These are phyloP conservation scores for Onthophagus sagittarius DNA, from an alignment of 2,888 invertebrate species.

Conservation along the genomic window DNA sequence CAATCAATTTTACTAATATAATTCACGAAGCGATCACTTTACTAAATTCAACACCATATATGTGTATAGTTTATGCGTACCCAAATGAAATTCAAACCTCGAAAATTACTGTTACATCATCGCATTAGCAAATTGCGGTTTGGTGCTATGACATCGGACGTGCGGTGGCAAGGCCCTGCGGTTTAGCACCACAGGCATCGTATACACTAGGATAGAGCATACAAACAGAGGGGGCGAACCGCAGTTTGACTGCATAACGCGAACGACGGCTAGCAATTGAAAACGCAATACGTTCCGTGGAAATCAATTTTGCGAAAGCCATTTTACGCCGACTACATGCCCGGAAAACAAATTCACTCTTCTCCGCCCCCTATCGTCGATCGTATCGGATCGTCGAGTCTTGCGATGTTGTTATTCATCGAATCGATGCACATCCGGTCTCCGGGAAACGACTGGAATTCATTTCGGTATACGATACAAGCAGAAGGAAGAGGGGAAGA, in stretches of 20 bases:
- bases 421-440: neutral
- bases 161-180: neutral
- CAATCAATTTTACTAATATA: too few species aligned
- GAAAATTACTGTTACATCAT: neutral
- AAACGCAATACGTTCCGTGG: neutral
- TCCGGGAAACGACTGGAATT: neutral
- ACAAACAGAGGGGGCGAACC: neutral
- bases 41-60: neutral
- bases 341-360: neutral
- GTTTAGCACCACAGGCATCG: neutral
- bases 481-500: neutral
- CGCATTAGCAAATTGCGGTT: neutral
- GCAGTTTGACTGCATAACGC: neutral
- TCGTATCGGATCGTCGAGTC: neutral
- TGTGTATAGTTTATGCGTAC: neutral
- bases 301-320: neutral
- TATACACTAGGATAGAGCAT: neutral
- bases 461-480: neutral
- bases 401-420: neutral
- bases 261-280: neutral
- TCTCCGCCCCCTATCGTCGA: too few species aligned
- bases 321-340: neutral
- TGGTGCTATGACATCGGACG: neutral
- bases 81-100: neutral
- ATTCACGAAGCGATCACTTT: too few species aligned